Evolutionary conservation across 2,888 invertebrate genomes (phyloP), one percentile per base, ranked within the genome.

Genomic region (Drosophila longiperda): DNA sequence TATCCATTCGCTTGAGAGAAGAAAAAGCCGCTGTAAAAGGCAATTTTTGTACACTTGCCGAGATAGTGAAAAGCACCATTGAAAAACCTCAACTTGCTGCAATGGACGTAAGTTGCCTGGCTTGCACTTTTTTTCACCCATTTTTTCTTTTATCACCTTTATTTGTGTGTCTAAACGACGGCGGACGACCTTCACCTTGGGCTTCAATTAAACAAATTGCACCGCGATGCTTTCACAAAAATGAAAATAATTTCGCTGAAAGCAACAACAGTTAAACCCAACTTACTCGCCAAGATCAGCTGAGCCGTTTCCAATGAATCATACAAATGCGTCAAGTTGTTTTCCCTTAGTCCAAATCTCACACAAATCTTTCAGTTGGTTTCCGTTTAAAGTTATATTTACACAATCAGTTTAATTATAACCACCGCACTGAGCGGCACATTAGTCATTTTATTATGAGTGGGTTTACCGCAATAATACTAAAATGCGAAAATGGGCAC

Each of bases 121-220:
- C 9, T 36, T 6, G n/a, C 42, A 55, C 64, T 55, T 34, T 52
- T 45, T 49, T 50, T 50, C 5, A 15, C 36, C 15, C 36, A 12
- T 4, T 6, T 7, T 53, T 48, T 12, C 75, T 60, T 67, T 52
- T 42, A 66, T 26, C 23, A n/a, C 57, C 40, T 69, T 59, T 73
- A 60, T 72, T 73, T 78, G 73, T 78, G 79, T 62, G 80, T 73
- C 71, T 63, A 70, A 75, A 45, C 80, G 67, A 48, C 71, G 63
- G 26, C 52, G 63, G 54, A 64, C 86, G 90, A 86, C 90, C 86
- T 86, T 90, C 90, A 86, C 90, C 88, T 90, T 90, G 86, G 72
- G 60, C 67, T 83, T 73, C 86, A 86, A 87, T 87, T 87, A 85
- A 80, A 80, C 73, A 85, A 80, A 85, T 87, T 80, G 90, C 78